Conservation (phyloP, 2,888 invertebrate species). For the Girardia tigrina region DNA sequence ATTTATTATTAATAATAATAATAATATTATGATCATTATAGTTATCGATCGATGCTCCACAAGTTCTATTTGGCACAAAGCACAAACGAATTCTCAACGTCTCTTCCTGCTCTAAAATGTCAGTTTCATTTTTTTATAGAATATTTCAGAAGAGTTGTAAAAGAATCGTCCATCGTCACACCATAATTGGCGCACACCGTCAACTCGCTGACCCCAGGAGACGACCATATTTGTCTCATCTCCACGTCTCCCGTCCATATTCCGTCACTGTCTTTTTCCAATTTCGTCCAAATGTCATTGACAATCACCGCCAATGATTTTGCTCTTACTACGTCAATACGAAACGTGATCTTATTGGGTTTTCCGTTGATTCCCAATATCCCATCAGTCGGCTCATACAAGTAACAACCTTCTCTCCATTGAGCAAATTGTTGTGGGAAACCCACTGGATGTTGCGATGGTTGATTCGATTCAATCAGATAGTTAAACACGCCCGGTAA, state of each 20-base stretch:
- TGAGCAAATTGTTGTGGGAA: conserved; percentile 51
- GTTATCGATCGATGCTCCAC: too few species aligned
- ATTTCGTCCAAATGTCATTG: conserved; percentile 47
- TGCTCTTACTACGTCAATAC: conserved; percentile 44
- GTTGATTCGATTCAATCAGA: conserved; percentile 43
- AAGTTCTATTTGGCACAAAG: too few species aligned
- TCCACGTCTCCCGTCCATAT: conserved; percentile 45
- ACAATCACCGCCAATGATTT: conserved; percentile 48
- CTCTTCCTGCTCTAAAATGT: too few species aligned
- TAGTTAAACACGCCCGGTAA: conserved; percentile 51
- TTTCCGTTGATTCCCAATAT: conserved; percentile 39
- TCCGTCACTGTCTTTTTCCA: conserved; percentile 41
- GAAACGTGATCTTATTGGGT: conserved; percentile 28
- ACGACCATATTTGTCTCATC: conserved; percentile 42
- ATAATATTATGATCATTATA: too few species aligned
- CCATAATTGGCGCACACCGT: conserved; percentile 46
- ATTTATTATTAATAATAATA: too few species aligned
- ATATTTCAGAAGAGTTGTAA: background rate
- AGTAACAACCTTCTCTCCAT: conserved; percentile 51
- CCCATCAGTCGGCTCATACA: conserved; percentile 43
- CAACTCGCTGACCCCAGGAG: conserved; percentile 43
- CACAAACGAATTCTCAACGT: too few species aligned
- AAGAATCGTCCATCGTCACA: background rate
- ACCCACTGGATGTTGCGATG: conserved; percentile 39
- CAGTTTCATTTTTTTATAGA: background rate